Conservation (phyloP, 1,140 invertebrate species). For the Elysia chlorotica region DNA sequence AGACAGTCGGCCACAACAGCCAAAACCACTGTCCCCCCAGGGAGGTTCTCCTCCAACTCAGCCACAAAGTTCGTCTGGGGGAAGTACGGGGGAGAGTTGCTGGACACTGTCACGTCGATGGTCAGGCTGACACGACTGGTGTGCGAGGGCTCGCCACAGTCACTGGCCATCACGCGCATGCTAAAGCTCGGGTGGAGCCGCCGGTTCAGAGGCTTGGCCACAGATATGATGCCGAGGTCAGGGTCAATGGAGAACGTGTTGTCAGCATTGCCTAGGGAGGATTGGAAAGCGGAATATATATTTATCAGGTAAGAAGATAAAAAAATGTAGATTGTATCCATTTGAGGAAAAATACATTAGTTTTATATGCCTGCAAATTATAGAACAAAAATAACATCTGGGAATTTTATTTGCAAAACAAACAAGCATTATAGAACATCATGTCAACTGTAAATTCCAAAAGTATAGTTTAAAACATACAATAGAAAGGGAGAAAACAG, state of each 20-base stretch:
- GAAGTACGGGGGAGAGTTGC: slow-evolving; percentile 82
- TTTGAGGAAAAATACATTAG: too few species aligned
- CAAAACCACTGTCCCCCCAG: slow-evolving; percentile 76
- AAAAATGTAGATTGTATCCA: too few species aligned
- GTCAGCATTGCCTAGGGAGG: slow-evolving; percentile 78
- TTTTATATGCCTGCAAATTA: too few species aligned
- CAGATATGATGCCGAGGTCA: slow-evolving; percentile 75
- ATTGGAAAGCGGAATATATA: background rate
- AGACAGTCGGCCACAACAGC: slow-evolving; percentile 73
- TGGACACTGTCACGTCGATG: slow-evolving; percentile 84
- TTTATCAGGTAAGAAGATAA: too few species aligned
- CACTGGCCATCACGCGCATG: slow-evolving; percentile 79
- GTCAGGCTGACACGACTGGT: slow-evolving; percentile 81
- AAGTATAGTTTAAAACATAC: too few species aligned
- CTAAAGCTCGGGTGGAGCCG: slow-evolving; percentile 84
- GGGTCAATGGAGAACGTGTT: slow-evolving; percentile 82
- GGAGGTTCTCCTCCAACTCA: slow-evolving; percentile 85
- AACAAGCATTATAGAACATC: too few species aligned
- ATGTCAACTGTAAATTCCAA: too few species aligned
- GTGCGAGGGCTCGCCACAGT: slow-evolving; percentile 77
- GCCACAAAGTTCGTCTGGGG: slow-evolving; percentile 70
- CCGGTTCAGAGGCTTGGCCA: slow-evolving; percentile 78
- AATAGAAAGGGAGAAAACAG: too few species aligned
- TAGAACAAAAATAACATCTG: too few species aligned
- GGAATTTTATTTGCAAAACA: too few species aligned